phyloP scores from a whole-genome alignment of 2,888 invertebrate species.

The Dicyrtomina minuta region DNA sequence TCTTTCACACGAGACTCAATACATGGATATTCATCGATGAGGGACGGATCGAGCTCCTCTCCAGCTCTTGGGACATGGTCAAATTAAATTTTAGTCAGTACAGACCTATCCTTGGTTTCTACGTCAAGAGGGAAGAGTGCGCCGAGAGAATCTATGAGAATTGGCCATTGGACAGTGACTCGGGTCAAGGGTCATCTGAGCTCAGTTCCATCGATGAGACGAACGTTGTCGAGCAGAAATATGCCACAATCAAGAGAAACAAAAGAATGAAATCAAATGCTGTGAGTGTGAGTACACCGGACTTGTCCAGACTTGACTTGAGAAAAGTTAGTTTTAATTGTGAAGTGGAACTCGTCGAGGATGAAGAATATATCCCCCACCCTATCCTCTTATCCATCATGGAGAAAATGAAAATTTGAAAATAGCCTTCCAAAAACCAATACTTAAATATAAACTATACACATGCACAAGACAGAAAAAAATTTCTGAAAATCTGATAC shows the following conservation, averaged over 20 bases:
- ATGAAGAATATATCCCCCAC: constrained; percentile 52
- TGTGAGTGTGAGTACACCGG: constrained; percentile 30
- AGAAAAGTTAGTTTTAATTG: constrained; percentile 52
- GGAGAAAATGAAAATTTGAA: constrained; percentile 38
- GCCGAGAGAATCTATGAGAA: constrained; percentile 49
- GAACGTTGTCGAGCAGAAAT: constrained; percentile 34
- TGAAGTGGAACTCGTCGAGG: constrained; percentile 49
- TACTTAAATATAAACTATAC: constrained; percentile 6
- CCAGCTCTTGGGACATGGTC: constrained; percentile 37
- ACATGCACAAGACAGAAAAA: not conserved
- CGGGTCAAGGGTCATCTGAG: constrained; percentile 45
- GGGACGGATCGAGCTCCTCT: constrained; percentile 42
- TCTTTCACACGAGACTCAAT: constrained; percentile 49
- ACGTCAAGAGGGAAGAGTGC: constrained; percentile 41
- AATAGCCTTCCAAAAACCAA: not conserved
- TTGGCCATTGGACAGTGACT: constrained; percentile 52
- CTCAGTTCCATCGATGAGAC: constrained; percentile 31
- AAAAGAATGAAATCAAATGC: constrained; percentile 23
- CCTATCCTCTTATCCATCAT: constrained; percentile 50
- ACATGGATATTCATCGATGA: constrained; percentile 51
- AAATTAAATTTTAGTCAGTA: constrained; percentile 34
- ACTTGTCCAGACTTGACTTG: constrained; percentile 24
- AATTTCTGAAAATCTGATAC: too few species aligned
- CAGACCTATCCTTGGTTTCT: constrained; percentile 42
- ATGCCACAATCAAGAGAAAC: constrained; percentile 47